These are phyloP conservation scores for Brienomyrus longianalis DNA, from an alignment of 2,113 vertebrate species.

Conservation along the genomic window DNA sequence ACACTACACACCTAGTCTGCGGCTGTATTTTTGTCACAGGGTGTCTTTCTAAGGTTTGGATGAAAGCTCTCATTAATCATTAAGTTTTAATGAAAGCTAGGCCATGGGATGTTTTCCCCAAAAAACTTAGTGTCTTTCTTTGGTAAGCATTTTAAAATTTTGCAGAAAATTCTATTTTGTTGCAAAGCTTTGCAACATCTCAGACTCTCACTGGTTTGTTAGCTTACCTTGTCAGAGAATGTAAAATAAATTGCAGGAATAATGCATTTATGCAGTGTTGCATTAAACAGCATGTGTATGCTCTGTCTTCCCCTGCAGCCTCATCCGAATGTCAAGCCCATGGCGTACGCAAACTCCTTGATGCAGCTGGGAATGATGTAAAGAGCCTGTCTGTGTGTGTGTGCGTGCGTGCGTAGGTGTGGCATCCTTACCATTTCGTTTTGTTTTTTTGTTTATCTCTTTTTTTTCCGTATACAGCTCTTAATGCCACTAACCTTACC, in stretches of 20 bases:
- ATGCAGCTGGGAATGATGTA: constrained; percentile 92
- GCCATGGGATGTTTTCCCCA: neutral
- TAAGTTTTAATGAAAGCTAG: neutral
- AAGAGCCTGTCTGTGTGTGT: constrained; percentile 33
- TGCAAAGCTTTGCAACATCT: neutral
- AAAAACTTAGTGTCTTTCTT: neutral
- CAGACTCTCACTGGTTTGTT: neutral
- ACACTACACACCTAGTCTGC: neutral
- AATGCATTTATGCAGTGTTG: neutral
- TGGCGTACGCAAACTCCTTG: constrained; percentile 86
- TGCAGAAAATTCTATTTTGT: neutral
- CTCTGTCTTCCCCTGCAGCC: constrained; percentile 56
- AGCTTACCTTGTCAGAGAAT: neutral
- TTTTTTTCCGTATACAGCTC: neutral
- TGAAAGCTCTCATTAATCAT: neutral
- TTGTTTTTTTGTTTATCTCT: neutral
- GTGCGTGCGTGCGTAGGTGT: constrained; percentile 22
- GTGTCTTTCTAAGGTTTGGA: neutral
- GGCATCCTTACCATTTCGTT: neutral
- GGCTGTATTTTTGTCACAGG: neutral
- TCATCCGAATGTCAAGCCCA: constrained; percentile 92
- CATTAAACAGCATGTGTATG: neutral
- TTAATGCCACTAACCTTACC: neutral
- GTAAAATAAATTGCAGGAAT: neutral
- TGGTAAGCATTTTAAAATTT: neutral